Conservation (phyloP, 2,888 invertebrate genomes). For the Malthinus seriepunctatus region DNA sequence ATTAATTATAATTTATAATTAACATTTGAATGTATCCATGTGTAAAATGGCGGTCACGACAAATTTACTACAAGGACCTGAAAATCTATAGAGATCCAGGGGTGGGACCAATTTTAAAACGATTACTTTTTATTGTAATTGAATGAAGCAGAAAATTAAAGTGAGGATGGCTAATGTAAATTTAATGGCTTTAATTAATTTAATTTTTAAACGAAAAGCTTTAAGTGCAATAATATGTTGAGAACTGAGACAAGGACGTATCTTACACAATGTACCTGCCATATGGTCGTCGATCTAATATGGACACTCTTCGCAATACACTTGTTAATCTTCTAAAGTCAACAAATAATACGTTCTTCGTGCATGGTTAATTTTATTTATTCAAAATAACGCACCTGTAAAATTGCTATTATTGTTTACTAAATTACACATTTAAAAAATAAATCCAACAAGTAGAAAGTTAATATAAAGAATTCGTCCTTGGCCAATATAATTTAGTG, state of each 20-base stretch:
- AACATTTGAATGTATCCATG: too few species aligned
- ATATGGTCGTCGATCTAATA: constrained; percentile 27
- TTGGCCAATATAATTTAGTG: constrained; percentile 7
- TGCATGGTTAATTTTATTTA: neutral
- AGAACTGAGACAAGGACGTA: constrained; percentile 35
- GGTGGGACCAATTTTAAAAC: too few species aligned
- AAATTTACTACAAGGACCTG: too few species aligned
- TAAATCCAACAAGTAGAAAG: constrained; percentile 2
- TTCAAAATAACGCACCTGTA: constrained; percentile 4
- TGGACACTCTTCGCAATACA: constrained; percentile 8
- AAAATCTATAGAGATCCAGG: too few species aligned
- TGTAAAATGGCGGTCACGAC: too few species aligned
- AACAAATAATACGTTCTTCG: constrained; percentile 1
- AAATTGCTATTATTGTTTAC: constrained; percentile 5
- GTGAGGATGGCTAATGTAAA: too few species aligned
- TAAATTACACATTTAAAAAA: neutral
- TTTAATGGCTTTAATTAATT: too few species aligned
- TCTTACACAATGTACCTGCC: constrained; percentile 29
- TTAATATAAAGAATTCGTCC: constrained; percentile 4
- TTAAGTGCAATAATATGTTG: constrained; percentile 20
- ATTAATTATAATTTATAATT: too few species aligned
- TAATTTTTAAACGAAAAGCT: too few species aligned
- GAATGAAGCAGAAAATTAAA: too few species aligned
- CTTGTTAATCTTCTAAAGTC: constrained; percentile 18
- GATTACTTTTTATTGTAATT: too few species aligned